Conservation (phyloP, 2,888 invertebrate species). For the Trichopria drosophilae region DNA sequence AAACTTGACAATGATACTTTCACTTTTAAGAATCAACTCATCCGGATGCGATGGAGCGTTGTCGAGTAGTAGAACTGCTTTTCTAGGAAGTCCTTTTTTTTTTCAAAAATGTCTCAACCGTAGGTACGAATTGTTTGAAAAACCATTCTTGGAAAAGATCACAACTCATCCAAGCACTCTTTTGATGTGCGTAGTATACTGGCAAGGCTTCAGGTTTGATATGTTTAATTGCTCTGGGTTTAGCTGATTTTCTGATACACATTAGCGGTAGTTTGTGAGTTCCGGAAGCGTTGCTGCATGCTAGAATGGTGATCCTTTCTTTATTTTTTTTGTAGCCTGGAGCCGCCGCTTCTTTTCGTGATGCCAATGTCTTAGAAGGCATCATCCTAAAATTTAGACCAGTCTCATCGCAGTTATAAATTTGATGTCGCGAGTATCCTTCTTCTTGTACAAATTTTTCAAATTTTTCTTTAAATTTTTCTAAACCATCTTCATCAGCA, state of each 20-base stretch:
- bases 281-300: slow-evolving; percentile 37
- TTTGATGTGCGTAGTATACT: slow-evolving; percentile 32
- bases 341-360: slow-evolving; percentile 27
- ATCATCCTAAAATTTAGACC: slow-evolving; percentile 36
- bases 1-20: too few relatives aligned
- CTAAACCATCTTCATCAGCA: too few relatives aligned
- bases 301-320: slow-evolving; percentile 35
- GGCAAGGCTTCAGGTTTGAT: slow-evolving; percentile 29
- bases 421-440: slow-evolving; percentile 30
- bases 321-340: slow-evolving; percentile 34
- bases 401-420: slow-evolving; percentile 38
- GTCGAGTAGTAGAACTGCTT: too few relatives aligned
- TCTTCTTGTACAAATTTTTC: slow-evolving; percentile 27
- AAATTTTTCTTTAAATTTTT: too few relatives aligned
- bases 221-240: slow-evolving; percentile 35
- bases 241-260: slow-evolving; percentile 34
- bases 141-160: too few relatives aligned
- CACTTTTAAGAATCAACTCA: too few relatives aligned
- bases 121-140: too few relatives aligned
- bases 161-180: too few relatives aligned
- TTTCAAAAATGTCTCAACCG: too few relatives aligned
- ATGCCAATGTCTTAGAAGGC: slow-evolving; percentile 33
- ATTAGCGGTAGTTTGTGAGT: slow-evolving; percentile 33
- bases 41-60: too few relatives aligned
- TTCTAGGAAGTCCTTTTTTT: too few relatives aligned